These are phyloP conservation scores for Carassius carassius DNA, from an alignment of 2,113 vertebrate species.

Conservation along the genomic window DNA sequence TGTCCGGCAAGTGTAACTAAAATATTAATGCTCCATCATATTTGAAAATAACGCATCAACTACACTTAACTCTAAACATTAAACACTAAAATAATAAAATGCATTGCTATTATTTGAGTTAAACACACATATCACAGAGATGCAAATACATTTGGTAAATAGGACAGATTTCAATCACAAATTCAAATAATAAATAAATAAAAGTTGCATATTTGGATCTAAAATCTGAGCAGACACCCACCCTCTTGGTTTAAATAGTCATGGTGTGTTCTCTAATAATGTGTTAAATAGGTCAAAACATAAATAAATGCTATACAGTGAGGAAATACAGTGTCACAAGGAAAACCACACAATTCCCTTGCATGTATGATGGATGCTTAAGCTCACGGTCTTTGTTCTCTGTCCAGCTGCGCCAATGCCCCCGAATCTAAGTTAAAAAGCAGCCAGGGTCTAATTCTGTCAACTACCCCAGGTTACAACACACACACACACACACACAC, in stretches of 20 bases:
- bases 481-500: not conserved
- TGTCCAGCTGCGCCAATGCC: conserved; percentile 5
- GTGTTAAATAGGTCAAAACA: conserved; percentile 25
- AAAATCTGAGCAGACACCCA: not conserved
- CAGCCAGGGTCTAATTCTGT: not conserved
- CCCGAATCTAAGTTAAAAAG: conserved; percentile 14
- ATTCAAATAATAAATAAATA: no score
- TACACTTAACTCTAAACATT: no score
- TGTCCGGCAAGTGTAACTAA: not conserved
- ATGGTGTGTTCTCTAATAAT: not conserved
- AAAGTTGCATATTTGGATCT: not conserved
- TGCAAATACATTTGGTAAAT: no score
- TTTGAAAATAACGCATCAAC: not conserved
- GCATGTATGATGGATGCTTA: conserved; percentile 23
- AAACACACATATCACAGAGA: no score
- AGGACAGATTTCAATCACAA: no score
- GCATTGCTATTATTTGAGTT: no score
- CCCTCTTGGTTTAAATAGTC: not conserved
- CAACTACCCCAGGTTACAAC: not conserved
- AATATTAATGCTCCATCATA: not conserved
- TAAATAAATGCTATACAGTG: not conserved
- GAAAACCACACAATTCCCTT: not conserved
- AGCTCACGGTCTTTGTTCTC: conserved; percentile 14
- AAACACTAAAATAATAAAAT: no score
- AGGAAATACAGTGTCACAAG: not conserved